A percentile compares a stretch with the other conserved stretches of the same genome.
Conservation (phyloP, 2,888 invertebrate species). For the Euclidia mi region DNA sequence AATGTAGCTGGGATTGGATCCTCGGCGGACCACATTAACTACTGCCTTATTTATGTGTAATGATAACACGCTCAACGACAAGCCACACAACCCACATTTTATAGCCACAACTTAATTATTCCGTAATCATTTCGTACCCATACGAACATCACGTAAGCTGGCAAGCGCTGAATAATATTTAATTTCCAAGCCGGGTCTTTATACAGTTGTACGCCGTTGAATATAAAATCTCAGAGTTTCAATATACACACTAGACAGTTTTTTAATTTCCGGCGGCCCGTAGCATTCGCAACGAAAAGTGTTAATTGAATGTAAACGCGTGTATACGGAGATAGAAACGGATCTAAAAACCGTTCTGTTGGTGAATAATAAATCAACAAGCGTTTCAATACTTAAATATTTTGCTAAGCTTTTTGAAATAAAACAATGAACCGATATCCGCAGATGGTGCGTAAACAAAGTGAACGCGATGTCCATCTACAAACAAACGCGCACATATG, state of each 20-base stretch:
- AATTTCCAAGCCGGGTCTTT: conserved; percentile 21
- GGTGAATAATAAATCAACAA: conserved; percentile 52
- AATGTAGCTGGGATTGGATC: conserved; percentile 82
- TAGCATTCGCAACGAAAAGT: conserved; percentile 81
- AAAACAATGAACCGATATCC: conserved; percentile 41
- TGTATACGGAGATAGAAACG: conserved; percentile 21
- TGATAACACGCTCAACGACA: conserved; percentile 71
- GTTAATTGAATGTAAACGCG: conserved; percentile 82
- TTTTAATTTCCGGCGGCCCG: conserved; percentile 86
- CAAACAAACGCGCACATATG: conserved; percentile 18
- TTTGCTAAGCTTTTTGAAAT: conserved; percentile 29
- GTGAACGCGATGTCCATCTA: conserved; percentile 23
- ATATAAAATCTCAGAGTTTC: conserved; percentile 46
- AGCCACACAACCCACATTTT: conserved; percentile 40
- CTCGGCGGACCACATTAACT: conserved; percentile 78
- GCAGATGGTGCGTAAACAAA: conserved; percentile 40
- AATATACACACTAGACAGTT: conserved; percentile 75
- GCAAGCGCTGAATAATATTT: conserved; percentile 10
- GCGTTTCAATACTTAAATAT: conserved; percentile 49
- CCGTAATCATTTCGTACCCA: conserved; percentile 35
- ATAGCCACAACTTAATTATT: conserved; percentile 46
- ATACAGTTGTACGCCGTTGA: conserved; percentile 24
- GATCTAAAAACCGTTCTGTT: conserved; percentile 56
- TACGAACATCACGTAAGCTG: conserved; percentile 41
- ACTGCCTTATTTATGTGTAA: conserved; percentile 78